Evolutionary conservation across 2,797 vertebrate species (phyloP), one percentile per base, ranked within the genome.

Genomic region (Rhinatrema bivittatum): DNA sequence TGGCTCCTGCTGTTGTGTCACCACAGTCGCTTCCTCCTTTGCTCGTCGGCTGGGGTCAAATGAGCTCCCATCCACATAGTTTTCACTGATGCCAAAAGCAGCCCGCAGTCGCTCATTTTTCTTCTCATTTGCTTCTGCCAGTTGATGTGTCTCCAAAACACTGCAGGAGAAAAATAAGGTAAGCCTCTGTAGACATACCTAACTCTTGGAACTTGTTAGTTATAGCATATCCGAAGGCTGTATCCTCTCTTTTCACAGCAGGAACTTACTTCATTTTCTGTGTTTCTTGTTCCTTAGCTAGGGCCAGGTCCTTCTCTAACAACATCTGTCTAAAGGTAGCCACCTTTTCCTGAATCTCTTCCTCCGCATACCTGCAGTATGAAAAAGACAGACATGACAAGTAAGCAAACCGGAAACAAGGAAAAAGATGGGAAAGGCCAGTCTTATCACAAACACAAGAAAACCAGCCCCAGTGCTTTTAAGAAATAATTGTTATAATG

Each of bases 331-430:
- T 84, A 69, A 94, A 95, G 39, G 86, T 94, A 65, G 84, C 89
- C 50, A 95, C 92, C 54, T 95, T 95, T 65, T 95, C 90, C 32
- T 91, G 89, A 8, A 94, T 94, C 68, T 95, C 91, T 43, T 88
- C 86, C 17, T 76, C 86, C 9, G 87, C 85, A 61, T 94, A 94
- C 57, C 92, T 95, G 58, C 24, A 50, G 49, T 20, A 7, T 10
- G 15, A 7, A 9, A 4, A 11, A 29, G 14, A 11, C 10, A 5
- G 4, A 17, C 13, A 27, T 25, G 28, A 11, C 5, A 12, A 11
- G 16, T 4, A 11, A 33, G 23, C 21, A 23, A 23, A 16, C 7
- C 5, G 14, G n/a, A n/a, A 5, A 5, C 6, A 7, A 7, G 7
- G 29, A 6, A 10, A 20, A 3, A 20, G 10, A 5, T 17, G 14